Conservation (phyloP, 2,797 vertebrate genomes). For the Galaxias olidus region DNA sequence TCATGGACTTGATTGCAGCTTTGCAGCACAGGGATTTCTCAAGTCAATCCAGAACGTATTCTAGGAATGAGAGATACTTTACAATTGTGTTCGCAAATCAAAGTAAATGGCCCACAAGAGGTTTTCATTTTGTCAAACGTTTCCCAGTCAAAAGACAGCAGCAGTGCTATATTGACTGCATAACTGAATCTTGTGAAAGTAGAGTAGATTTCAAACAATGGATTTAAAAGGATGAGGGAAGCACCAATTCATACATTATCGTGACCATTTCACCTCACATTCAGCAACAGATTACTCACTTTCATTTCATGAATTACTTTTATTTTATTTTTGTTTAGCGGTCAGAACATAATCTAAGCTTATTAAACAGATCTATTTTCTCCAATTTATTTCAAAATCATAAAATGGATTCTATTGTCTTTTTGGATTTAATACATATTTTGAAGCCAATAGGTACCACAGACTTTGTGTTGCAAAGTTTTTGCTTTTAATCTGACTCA, state of each 20-base stretch:
- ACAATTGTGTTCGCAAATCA: constrained; percentile 80
- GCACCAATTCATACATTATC: constrained; percentile 71
- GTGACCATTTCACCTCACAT: constrained; percentile 62
- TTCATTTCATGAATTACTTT: constrained; percentile 43
- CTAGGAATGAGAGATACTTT: constrained; percentile 69
- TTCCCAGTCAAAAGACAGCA: constrained; percentile 65
- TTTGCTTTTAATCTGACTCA: too few relatives aligned
- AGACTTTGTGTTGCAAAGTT: too few relatives aligned
- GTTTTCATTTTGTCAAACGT: constrained; percentile 77
- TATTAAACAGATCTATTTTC: too few relatives aligned
- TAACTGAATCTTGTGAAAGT: constrained; percentile 77
- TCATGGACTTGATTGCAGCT: constrained; percentile 26
- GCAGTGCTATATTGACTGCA: constrained; percentile 75
- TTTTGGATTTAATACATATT: too few relatives aligned
- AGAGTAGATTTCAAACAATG: constrained; percentile 76
- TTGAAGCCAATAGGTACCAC: too few relatives aligned
- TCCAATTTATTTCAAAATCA: too few relatives aligned
- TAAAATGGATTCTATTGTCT: too few relatives aligned
- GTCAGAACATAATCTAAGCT: too few relatives aligned
- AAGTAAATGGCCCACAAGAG: constrained; percentile 82
- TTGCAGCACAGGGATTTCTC: constrained; percentile 64
- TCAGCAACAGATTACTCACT: constrained; percentile 56
- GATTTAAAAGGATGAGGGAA: constrained; percentile 72
- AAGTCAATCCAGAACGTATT: constrained; percentile 62
- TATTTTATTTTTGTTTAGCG: background rate